A percentile compares a stretch with the other conserved stretches of the same genome.
phyloP scores from a whole-genome alignment of 2,113 vertebrate species.

The Benitochromis conjunctus region DNA sequence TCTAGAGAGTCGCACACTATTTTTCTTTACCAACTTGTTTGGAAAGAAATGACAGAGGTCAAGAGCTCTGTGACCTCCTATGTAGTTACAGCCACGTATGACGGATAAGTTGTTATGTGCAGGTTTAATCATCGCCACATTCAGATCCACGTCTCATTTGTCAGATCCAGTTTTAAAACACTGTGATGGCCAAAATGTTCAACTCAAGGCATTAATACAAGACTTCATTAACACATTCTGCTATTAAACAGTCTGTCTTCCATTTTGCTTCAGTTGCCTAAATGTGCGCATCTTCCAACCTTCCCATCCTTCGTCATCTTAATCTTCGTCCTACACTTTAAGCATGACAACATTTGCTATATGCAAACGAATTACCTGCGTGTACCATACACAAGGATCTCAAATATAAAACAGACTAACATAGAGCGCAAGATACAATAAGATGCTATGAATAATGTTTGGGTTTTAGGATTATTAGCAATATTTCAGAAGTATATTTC shows the following conservation, averaged over 20 bases:
- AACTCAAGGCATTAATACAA: background rate
- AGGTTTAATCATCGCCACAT: background rate
- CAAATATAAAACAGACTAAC: accelerated
- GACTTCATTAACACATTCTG: background rate
- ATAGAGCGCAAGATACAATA: background rate
- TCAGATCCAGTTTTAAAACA: background rate
- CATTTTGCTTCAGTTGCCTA: background rate
- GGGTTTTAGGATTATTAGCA: background rate
- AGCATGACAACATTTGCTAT: background rate
- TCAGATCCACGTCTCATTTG: background rate
- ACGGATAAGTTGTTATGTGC: background rate
- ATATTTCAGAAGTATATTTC: background rate
- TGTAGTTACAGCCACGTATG: background rate
- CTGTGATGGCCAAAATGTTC: background rate
- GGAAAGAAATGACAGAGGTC: background rate
- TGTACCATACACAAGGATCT: background rate
- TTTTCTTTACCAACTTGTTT: background rate
- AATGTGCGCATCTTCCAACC: background rate
- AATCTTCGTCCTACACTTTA: background rate
- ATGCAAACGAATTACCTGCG: background rate
- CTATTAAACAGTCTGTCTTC: background rate
- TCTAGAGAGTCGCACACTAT: background rate
- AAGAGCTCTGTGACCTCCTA: background rate
- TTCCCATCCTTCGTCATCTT: background rate
- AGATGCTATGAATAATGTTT: background rate